Conservation (phyloP, 1,140 invertebrate species). For the Drosophila kepulauana region DNA sequence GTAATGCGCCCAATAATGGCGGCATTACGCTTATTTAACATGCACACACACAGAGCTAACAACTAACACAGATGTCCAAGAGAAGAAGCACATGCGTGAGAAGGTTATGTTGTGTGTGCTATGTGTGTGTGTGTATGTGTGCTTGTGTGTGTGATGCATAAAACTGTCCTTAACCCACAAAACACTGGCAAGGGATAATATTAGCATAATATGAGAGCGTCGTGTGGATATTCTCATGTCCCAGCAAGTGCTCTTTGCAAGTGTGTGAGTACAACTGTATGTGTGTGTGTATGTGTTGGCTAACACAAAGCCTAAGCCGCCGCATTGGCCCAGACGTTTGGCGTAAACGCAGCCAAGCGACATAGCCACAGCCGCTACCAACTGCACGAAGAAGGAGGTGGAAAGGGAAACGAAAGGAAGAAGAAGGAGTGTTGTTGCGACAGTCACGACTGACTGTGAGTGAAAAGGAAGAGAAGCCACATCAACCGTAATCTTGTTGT, state of each 20-base stretch:
- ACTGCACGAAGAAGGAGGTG: background rate
- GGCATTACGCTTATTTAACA: conserved; percentile 83
- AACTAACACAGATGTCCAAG: conserved; percentile 62
- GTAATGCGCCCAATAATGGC: conserved; percentile 82
- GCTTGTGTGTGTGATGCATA: conserved; percentile 57
- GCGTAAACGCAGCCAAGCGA: conserved; percentile 42
- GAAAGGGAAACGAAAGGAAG: background rate
- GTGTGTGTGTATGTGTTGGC: conserved; percentile 40
- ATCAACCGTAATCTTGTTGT: conserved; percentile 55
- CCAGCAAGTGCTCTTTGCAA: conserved; percentile 6
- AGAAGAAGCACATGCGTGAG: conserved; percentile 47
- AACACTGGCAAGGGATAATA: conserved; percentile 68
- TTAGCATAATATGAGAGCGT: conserved; percentile 75
- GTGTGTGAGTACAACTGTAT: conserved; percentile 22
- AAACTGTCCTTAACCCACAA: conserved; percentile 82
- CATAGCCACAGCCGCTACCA: conserved; percentile 23
- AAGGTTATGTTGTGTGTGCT: conserved; percentile 3
- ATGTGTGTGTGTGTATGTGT: conserved; percentile 31
- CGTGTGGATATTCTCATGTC: conserved; percentile 28
- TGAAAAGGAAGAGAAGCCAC: conserved; percentile 49
- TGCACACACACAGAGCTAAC: conserved; percentile 51
- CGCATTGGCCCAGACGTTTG: conserved; percentile 54
- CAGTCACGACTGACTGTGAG: background rate
- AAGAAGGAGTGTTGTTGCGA: no score
- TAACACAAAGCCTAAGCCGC: conserved; percentile 70